These are phyloP conservation scores for Atlantisia rogersi DNA, from an alignment of 2,113 vertebrate species.

Conservation along the genomic window DNA sequence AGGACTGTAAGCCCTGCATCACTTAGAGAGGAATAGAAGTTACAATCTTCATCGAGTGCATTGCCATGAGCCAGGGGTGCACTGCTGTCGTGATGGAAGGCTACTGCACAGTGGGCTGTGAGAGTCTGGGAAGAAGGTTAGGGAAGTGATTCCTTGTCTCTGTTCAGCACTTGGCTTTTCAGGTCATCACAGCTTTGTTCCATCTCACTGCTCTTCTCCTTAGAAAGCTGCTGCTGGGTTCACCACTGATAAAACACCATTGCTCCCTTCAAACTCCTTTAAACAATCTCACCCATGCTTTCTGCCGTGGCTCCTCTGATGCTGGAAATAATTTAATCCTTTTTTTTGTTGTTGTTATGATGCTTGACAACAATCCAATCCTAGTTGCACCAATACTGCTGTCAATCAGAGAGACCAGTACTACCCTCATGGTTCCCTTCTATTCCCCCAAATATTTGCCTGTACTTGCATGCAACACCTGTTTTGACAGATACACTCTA, in stretches of 20 bases:
- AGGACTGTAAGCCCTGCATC: background rate
- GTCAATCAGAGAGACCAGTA: background rate
- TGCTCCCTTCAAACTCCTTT: background rate
- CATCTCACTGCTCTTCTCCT: background rate
- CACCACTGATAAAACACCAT: background rate
- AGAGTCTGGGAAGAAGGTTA: background rate
- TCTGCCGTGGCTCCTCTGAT: background rate
- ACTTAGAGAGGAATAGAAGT: background rate
- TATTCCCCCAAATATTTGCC: background rate
- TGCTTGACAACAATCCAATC: background rate
- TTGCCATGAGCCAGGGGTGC: background rate
- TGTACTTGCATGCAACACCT: background rate
- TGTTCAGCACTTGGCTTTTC: background rate
- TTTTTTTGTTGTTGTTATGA: background rate
- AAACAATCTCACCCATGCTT: background rate
- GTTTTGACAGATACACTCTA: background rate
- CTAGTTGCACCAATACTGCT: background rate
- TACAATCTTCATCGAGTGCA: background rate
- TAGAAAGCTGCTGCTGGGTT: background rate
- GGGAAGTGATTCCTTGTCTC: background rate
- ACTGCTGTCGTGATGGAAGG: background rate
- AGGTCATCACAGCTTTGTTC: background rate
- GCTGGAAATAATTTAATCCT: background rate
- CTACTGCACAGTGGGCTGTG: background rate
- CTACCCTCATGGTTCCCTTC: background rate